Evolutionary conservation across 2,113 vertebrate species (phyloP).

Genomic region (Brachyhypopomus occidentalis): DNA sequence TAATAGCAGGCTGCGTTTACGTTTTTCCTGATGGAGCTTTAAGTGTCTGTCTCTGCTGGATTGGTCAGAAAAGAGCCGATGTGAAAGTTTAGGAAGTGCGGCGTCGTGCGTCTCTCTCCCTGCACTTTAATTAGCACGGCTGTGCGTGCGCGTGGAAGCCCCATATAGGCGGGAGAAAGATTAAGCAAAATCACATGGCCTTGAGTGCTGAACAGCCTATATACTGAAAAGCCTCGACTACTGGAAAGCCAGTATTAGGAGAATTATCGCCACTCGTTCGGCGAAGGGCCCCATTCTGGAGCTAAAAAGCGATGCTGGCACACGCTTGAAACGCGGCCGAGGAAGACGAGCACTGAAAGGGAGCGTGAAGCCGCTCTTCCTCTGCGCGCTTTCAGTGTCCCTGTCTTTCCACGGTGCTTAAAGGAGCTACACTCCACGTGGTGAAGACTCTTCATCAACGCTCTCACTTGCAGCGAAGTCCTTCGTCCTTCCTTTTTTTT

Average conservation of each 20-base stretch:
- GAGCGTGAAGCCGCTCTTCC: background rate
- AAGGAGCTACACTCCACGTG: constrained; percentile 15
- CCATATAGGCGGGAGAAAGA: constrained; percentile 30
- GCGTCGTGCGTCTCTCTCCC: constrained; percentile 6
- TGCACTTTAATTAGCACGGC: constrained; percentile 40
- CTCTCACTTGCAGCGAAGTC: constrained; percentile 16
- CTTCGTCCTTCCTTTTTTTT: constrained; percentile 33
- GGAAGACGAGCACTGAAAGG: background rate
- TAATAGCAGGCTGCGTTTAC: background rate
- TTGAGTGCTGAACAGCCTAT: constrained; percentile 38
- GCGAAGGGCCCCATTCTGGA: constrained; percentile 10
- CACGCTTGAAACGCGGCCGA: constrained; percentile 6
- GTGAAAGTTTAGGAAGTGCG: constrained; percentile 11
- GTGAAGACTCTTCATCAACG: constrained; percentile 33
- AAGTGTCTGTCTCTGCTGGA: constrained; percentile 16
- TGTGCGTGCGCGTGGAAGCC: constrained; percentile 12
- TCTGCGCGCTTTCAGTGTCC: background rate
- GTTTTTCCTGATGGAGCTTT: background rate
- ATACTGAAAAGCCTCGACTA: constrained; percentile 41
- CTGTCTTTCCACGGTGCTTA: constrained; percentile 24
- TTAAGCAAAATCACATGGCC: constrained; percentile 39
- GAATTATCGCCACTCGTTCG: constrained; percentile 33
- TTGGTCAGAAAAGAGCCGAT: background rate
- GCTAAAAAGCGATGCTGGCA: constrained; percentile 27
- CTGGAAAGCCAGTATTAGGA: constrained; percentile 40